Percentiles rank a stretch among this genome's conserved stretches.
phyloP scores from a whole-genome alignment of 2,113 vertebrate genomes.

The Rattus rattus region DNA sequence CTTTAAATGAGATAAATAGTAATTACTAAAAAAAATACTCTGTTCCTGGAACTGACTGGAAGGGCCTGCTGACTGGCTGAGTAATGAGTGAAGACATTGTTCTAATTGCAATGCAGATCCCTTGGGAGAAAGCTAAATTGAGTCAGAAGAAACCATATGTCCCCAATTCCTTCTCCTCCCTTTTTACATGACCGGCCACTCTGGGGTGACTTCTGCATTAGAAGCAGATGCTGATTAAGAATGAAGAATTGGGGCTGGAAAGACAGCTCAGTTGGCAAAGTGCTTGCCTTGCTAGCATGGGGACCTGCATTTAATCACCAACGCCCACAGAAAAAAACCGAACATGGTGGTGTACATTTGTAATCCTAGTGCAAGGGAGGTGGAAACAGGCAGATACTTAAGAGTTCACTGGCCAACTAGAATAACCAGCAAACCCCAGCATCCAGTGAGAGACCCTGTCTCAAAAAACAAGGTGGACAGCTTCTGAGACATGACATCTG shows the following conservation, averaged over 20 bases:
- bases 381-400: neutral
- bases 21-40: slow-evolving; percentile 40
- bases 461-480: neutral
- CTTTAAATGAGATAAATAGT: slow-evolving; percentile 47
- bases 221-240: neutral
- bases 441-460: neutral
- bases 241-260: neutral
- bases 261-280: neutral
- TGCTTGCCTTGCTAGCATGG: neutral
- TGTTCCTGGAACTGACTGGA: slow-evolving; percentile 54
- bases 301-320: neutral
- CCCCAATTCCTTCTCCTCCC: slow-evolving; percentile 38
- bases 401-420: neutral
- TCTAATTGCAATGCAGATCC: slow-evolving; percentile 46
- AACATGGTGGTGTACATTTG: no score
- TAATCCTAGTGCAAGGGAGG: neutral
- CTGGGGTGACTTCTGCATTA: neutral
- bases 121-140: slow-evolving; percentile 50
- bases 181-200: slow-evolving; percentile 22
- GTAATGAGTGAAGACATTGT: slow-evolving; percentile 53
- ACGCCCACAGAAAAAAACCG: neutral
- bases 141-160: slow-evolving; percentile 55
- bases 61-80: slow-evolving; percentile 42
- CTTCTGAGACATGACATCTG: neutral
- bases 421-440: neutral